phyloP scores from a whole-genome alignment of 2,113 vertebrate species.

The Zosterops borbonicus region DNA sequence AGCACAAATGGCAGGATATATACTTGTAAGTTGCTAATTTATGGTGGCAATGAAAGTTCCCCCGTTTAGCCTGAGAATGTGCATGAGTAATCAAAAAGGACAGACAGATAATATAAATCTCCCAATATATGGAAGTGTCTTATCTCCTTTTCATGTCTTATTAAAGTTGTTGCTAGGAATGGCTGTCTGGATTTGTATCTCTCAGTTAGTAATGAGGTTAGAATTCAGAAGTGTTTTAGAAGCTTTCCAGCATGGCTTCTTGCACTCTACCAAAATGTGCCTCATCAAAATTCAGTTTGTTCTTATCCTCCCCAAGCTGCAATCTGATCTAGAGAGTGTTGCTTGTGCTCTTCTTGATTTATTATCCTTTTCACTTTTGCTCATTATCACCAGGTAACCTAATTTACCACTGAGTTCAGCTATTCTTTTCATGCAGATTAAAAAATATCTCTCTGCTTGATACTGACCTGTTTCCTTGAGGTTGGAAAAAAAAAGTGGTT shows the following conservation, averaged over 20 bases:
- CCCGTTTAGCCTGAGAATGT: not conserved
- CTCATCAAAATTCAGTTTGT: conserved; percentile 12
- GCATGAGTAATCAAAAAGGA: not conserved
- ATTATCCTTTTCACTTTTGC: conserved; percentile 25
- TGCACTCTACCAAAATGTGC: not conserved
- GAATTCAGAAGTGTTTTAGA: not conserved
- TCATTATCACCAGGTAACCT: conserved; percentile 27
- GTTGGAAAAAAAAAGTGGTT: not conserved
- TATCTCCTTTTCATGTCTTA: not conserved
- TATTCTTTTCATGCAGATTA: not conserved
- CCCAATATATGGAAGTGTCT: not conserved
- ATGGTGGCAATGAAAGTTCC: not conserved
- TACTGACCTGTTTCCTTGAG: not conserved
- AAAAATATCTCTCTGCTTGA: not conserved
- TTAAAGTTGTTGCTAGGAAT: not conserved
- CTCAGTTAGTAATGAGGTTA: not conserved
- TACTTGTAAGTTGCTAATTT: not conserved
- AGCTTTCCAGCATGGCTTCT: not conserved
- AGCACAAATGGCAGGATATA: not conserved
- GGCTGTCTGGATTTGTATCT: not conserved
- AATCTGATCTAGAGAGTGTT: not conserved
- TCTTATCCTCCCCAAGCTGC: not conserved
- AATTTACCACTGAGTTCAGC: not conserved
- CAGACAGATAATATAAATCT: not conserved
- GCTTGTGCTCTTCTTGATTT: conserved; percentile 11